phyloP scores from a whole-genome alignment of 2,113 vertebrate species.

The Pseudopodoces humilis region DNA sequence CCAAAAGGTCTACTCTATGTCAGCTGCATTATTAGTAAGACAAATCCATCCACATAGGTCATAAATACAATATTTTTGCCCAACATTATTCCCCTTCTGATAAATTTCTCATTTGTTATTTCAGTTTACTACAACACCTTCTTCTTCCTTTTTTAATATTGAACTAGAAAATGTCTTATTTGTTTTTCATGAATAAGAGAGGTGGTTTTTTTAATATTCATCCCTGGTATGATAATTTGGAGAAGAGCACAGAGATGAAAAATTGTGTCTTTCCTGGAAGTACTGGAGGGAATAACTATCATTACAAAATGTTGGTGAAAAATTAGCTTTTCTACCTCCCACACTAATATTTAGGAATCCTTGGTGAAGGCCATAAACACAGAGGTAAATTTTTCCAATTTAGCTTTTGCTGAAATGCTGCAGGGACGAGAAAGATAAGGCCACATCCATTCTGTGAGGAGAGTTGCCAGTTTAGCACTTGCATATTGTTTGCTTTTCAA shows the following conservation, averaged over 20 bases:
- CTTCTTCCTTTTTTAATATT: neutral
- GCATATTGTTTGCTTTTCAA: neutral
- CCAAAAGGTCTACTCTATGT: neutral
- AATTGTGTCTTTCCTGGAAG: conserved; percentile 11
- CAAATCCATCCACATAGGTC: neutral
- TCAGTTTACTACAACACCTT: neutral
- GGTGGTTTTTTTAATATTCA: neutral
- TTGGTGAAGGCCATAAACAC: conserved; percentile 24
- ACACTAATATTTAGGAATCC: conserved; percentile 48
- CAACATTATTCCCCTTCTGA: neutral
- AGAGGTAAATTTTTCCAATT: conserved; percentile 12
- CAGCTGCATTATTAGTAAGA: neutral
- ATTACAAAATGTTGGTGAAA: conserved; percentile 39
- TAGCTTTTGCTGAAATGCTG: neutral
- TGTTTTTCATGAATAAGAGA: neutral
- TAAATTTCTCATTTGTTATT: conserved; percentile 11
- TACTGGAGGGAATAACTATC: conserved; percentile 42
- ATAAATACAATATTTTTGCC: neutral
- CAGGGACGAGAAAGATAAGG: neutral
- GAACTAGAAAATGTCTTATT: conserved; percentile 15
- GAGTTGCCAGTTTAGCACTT: neutral
- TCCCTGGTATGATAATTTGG: neutral
- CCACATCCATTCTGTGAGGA: neutral
- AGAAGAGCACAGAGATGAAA: conserved; percentile 25
- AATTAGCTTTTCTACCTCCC: conserved; percentile 34